Base-by-base conservation (phyloP, 2,113 vertebrate genomes). In the Platanista minor region DNA sequence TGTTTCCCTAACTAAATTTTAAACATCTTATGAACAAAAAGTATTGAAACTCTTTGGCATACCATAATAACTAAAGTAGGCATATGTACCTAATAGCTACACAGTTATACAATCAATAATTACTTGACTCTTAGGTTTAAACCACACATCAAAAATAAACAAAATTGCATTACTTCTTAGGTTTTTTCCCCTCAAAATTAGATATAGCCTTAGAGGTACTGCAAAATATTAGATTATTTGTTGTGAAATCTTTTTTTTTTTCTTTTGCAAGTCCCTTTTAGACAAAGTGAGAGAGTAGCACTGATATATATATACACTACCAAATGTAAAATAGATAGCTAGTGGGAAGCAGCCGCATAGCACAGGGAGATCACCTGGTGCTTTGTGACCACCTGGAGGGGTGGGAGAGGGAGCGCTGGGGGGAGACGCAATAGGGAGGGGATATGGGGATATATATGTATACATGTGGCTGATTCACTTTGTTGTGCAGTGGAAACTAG, bases 1-100 rank as follows among this genome's bases (percentile, higher is more conserved):
- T 95, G 71, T 93, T 95, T 97, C 46, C 25, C 9, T 74, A 94
- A 74, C 59, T 93, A 88, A 92, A 92, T 93, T 78, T 92, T 89
- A 89, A 94, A 93, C 17, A 87, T 94, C 82, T 87, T 80, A 15
- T 77, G 87, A 94, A 96, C 41, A 95, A 72, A 94, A 78, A 94
- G 14, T 78, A 74, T 62, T 71, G 31, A 94, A 93, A 81, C 25
- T 77, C 43, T 82, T 96, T 66, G 64, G 43, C 43, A 74, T 27
- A 52, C 18, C 83, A 52, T 72, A 61, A 14, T 43, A 74, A 83
- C 43, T 91, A 92, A 80, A 84, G 46, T 49, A 93, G 61, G n/a
- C 3, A 39, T 81, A 64, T 82, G 2, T n/a, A 36, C 7, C 59
- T 82, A 77, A 61, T n/a, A 95, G 21, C 9, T 88, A 67, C 41